Evolutionary conservation across 64 coral and sea anemone species (phyloP), one percentile per base, ranked within the genome.

Genomic region (Cladopsammia gracilis): DNA sequence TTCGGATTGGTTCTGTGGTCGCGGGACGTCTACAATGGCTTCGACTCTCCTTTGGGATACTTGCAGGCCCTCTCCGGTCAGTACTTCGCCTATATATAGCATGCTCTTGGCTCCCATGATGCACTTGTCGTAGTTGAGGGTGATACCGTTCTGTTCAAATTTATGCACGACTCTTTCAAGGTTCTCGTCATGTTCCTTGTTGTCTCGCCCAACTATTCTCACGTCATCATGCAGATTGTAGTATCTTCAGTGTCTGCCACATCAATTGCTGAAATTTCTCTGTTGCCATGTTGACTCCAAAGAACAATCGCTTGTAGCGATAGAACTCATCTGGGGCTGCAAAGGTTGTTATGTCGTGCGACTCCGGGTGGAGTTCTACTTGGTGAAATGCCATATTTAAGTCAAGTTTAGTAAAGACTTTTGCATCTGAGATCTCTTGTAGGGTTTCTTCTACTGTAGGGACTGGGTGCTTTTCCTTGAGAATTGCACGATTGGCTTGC

Each of bases 41-140:
- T 92, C 80, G 20, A 85, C 59, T 76, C 79, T 92, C 48, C 82
- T 92, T 13, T 92, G 4, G 11, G 54, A 92, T 12, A 85, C 23
- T 15, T 85, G 26, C 90, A 79, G 45, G 2, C 89, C 77, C 47
- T 91, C 77, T 23, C 50, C 2, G 25, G 72, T 19, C 77, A n/a
- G n/a, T n/a, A n/a, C n/a, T n/a, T n/a, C n/a, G n/a, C n/a, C n/a
- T n/a, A n/a, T n/a, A n/a, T n/a, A n/a, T n/a, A n/a, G n/a, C n/a
- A n/a, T n/a, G n/a, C n/a, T n/a, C n/a, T n/a, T n/a, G n/a, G n/a
- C n/a, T 13, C 52, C 51, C n/a, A 80, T 44, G n/a, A 44, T 26
- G 20, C 52, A 80, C 51, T 80, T 80, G 0, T 46, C 10, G 19
- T 75, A 75, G 72, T 75, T 75, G 25, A 75, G 34, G 34, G 72